Base-by-base conservation (phyloP, 2,888 invertebrate genomes). In the Erebia palarica region DNA sequence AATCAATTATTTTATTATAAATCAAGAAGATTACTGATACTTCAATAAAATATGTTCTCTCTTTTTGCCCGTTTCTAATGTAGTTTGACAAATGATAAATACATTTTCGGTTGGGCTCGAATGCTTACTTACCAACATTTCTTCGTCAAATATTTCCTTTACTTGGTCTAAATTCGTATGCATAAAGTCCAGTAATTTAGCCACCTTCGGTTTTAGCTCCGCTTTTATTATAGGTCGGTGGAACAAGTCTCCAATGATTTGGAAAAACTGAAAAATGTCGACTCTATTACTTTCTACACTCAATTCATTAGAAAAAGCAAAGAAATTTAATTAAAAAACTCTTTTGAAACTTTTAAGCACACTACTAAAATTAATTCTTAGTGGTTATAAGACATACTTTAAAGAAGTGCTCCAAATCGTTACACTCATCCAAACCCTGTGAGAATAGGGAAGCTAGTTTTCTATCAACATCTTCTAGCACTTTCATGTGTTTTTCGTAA, bases 341-440 rank as follows among this genome's bases (percentile, higher is more conserved):
- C 7, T 36, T 36, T 36, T 7, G 7, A 36, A 36, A 36, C 36
- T 36, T 36, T 36, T 36, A 36, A 36, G 36, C 36, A 36, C 36
- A 36, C 5, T 7, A 7, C 36, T 7, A 36, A 36, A 36, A 5
- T 7, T 14, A 53, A 8, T n/a, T 16, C 16, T n/a, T 53, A n/a
- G 8, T n/a, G 7, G 16, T 8, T 14, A n/a, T 14, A 7, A 69
- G 51, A 65, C 63, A 42, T 77, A 90, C 94, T 86, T 94, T 94
- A 71, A 83, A 94, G 76, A 93, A 89, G 76, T 91, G 90, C 70
- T 89, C 86, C 71, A 92, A 78, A 71, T 90, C 91, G 55, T 89
- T 85, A 77, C 97, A 97, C 80, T 98, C 98, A 71, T 96, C 96
- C 77, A 97, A 96, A 0, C 96, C 97, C 81, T 96, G 96, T 13